Evolutionary conservation across 2,113 vertebrate species (phyloP).

Genomic region (Gambusia holbrooki): DNA sequence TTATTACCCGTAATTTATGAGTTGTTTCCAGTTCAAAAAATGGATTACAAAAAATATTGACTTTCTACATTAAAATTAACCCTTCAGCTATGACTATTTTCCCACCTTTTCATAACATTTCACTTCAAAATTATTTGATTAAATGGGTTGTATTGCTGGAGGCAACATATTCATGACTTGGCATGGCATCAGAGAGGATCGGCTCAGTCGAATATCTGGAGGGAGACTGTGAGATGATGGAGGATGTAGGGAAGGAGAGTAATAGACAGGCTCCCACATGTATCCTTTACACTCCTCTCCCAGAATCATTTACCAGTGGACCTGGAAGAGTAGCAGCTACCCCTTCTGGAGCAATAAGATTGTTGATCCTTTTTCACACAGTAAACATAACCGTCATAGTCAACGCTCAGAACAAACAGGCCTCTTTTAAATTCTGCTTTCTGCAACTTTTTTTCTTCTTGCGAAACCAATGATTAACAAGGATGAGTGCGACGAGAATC

Average conservation of each 20-base stretch:
- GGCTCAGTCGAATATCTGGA: conserved; percentile 54
- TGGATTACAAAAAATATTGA: background rate
- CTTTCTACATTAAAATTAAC: background rate
- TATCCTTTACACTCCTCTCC: conserved; percentile 37
- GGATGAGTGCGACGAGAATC: background rate
- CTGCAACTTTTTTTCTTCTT: conserved; percentile 3
- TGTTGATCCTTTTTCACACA: conserved; percentile 2
- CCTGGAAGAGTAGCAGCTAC: conserved; percentile 18
- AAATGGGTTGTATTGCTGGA: conserved; percentile 37
- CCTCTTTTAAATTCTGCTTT: background rate
- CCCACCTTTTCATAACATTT: conserved; percentile 17
- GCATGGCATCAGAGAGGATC: conserved; percentile 55
- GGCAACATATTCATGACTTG: conserved; percentile 50
- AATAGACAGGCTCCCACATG: conserved; percentile 64
- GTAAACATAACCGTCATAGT: background rate
- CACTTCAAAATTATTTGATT: conserved; percentile 36
- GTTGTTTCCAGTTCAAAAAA: background rate
- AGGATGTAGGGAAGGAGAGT: conserved; percentile 27
- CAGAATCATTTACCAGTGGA: conserved; percentile 16
- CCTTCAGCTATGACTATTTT: conserved; percentile 7
- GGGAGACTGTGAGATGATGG: conserved; percentile 34
- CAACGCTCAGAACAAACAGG: background rate
- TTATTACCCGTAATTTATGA: background rate
- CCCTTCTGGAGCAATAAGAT: conserved; percentile 3
- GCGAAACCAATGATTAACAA: background rate